Conservation (phyloP, 2,888 invertebrate genomes). For the Scaeva pyrastri region DNA sequence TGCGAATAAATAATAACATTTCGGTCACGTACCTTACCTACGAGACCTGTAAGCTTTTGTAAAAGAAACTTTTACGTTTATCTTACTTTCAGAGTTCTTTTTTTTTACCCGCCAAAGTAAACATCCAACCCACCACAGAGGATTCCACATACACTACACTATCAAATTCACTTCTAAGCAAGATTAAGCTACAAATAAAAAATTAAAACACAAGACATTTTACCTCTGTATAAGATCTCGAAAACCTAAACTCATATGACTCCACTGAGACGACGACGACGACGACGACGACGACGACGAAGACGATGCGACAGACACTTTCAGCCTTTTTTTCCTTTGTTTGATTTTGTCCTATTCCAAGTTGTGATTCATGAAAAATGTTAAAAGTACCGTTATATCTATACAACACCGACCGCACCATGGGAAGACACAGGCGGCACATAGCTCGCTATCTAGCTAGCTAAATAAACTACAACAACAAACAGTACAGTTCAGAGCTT, state of each 20-base stretch:
- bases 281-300: background rate
- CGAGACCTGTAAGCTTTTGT: slow-evolving; percentile 16
- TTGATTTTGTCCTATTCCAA: background rate
- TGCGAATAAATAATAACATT: slow-evolving; percentile 45
- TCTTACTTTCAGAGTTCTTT: background rate
- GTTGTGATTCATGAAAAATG: slow-evolving; percentile 16
- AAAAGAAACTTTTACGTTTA: slow-evolving; percentile 58
- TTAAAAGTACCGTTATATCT: background rate
- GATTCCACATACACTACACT: slow-evolving; percentile 15
- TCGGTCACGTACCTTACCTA: slow-evolving; percentile 57
- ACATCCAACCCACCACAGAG: slow-evolving; percentile 16
- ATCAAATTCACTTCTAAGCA: slow-evolving; percentile 27
- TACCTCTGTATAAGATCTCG: background rate
- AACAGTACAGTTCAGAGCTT: slow-evolving; percentile 37
- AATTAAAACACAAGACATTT: background rate
- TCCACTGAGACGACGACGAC: background rate
- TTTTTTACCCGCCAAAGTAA: slow-evolving; percentile 17
- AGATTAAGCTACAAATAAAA: background rate
- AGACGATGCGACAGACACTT: slow-evolving; percentile 31
- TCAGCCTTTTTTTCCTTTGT: slow-evolving; percentile 27
- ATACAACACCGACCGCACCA: background rate
- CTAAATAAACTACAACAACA: slow-evolving; percentile 31
- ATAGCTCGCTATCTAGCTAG: background rate
- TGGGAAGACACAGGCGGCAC: no score
- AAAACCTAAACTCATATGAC: slow-evolving; percentile 27